phyloP scores from a whole-genome alignment of 2,888 invertebrate genomes.

The Temnothorax unifasciatus region DNA sequence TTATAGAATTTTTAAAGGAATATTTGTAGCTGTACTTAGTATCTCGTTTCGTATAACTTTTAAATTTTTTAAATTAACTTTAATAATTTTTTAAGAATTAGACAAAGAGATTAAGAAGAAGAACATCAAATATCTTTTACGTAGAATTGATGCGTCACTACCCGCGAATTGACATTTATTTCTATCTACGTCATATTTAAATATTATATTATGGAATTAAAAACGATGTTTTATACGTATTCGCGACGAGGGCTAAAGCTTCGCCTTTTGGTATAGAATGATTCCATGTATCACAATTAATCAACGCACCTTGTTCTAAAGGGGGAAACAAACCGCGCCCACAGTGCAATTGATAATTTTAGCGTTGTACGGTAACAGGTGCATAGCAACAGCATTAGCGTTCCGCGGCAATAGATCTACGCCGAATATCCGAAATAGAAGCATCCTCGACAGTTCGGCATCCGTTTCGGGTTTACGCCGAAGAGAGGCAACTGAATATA shows the following conservation, averaged over 20 bases:
- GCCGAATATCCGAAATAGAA: constrained; percentile 63
- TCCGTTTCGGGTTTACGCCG: constrained; percentile 47
- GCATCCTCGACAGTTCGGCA: constrained; percentile 38
- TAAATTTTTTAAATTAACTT: neutral
- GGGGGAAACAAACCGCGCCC: neutral
- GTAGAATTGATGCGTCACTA: neutral
- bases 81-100: neutral
- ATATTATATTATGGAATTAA: neutral
- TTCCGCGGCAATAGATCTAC: constrained; percentile 23
- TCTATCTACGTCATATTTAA: neutral
- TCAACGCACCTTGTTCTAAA: neutral
- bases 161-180: neutral
- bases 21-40: neutral
- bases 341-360: constrained; percentile 18
- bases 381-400: constrained; percentile 36
- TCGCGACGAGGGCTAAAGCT: neutral
- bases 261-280: neutral
- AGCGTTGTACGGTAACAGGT: constrained; percentile 41
- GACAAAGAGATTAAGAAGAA: neutral
- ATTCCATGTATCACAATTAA: constrained; percentile 15
- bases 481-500: constrained; percentile 48
- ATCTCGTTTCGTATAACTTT: neutral
- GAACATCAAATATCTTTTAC: neutral
- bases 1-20: neutral
- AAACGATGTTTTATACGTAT: neutral